phyloP scores from a whole-genome alignment of 1,140 invertebrate species.

The Drosophila repletoides region DNA sequence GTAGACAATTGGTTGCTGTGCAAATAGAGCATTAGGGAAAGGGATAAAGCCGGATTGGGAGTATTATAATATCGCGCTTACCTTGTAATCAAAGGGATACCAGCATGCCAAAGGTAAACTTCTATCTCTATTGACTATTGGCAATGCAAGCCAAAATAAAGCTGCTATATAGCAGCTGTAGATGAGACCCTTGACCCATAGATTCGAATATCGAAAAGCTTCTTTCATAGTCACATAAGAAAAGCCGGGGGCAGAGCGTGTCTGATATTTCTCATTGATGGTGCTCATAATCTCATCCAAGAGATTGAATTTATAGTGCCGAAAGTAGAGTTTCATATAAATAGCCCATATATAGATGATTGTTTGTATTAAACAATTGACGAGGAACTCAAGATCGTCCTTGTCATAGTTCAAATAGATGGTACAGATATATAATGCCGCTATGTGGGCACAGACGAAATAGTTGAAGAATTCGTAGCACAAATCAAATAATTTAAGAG shows the following conservation, averaged over 20 bases:
- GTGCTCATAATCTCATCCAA: slow-evolving; percentile 15
- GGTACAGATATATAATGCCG: slow-evolving; percentile 34
- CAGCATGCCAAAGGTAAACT: slow-evolving; percentile 43
- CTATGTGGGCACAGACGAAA: slow-evolving; percentile 34
- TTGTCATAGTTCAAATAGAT: slow-evolving; percentile 24
- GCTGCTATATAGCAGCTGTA: slow-evolving; percentile 40
- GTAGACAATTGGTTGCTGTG: slow-evolving; percentile 36
- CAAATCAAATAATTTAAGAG: slow-evolving; percentile 14
- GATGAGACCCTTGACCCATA: slow-evolving; percentile 19
- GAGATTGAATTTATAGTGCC: slow-evolving; percentile 10
- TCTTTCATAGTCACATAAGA: slow-evolving; percentile 39
- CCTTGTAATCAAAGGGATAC: slow-evolving; percentile 53
- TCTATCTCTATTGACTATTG: slow-evolving; percentile 31
- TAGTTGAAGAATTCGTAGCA: slow-evolving; percentile 34
- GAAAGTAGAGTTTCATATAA: slow-evolving; percentile 36
- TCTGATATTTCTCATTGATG: slow-evolving; percentile 26
- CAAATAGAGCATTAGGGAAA: no score
- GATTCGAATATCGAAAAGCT: slow-evolving; percentile 10
- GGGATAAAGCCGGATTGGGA: no score
- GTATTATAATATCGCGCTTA: slow-evolving; percentile 10
- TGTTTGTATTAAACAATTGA: slow-evolving; percentile 39
- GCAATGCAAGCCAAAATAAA: slow-evolving; percentile 34
- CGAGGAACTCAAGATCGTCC: slow-evolving; percentile 34
- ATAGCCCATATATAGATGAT: slow-evolving; percentile 42
- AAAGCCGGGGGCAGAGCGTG: slow-evolving; percentile 34